Evolutionary conservation across 1,140 invertebrate genomes (phyloP), one percentile per base, ranked within the genome.

Genomic region (Atta cephalotes): DNA sequence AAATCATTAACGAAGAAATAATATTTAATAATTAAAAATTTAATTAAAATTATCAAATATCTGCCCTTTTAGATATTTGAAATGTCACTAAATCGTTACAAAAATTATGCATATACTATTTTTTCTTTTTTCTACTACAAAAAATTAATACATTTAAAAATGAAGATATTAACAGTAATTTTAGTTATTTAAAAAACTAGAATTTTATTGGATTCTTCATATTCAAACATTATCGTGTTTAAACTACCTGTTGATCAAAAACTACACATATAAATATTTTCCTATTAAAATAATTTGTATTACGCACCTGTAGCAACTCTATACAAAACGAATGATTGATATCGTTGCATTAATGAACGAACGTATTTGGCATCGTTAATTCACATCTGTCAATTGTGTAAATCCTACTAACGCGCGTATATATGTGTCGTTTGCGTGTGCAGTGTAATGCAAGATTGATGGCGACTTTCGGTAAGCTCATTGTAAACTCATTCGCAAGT

Each of bases 191-290:
- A 51, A 51, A 70, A 31, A 68, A n/a, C 39, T 70, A 70, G 39
- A 49, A 51, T 28, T 70, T 70, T 70, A 70, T 74, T 72, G 25
- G 16, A 31, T 72, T 72, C 14, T 72, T 7, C 1, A n/a, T 2
- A 9, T 74, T 4, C 25, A 35, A 56, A 1, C 4, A 74, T 74
- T 74, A 56, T 21, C 10, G 28, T 14, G 12, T 58, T 56, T 76
- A 58, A 58, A 76, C 51, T 76, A 76, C 51, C 51, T 76, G 72
- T 76, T 76, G 72, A 76, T 76, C 12, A 76, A 76, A 58, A 74
- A 58, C n/a, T 53, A 31, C 31, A 58, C 10, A 28, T 76, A 58
- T 58, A 31, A 76, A 58, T 35, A 58, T 76, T 76, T 58, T 58
- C 72, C 72, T 76, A 76, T 35, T 76, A 76, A 76, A 76, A 76